Conservation (phyloP, 1,140 invertebrate genomes). For the Meloidogyne exigua region DNA sequence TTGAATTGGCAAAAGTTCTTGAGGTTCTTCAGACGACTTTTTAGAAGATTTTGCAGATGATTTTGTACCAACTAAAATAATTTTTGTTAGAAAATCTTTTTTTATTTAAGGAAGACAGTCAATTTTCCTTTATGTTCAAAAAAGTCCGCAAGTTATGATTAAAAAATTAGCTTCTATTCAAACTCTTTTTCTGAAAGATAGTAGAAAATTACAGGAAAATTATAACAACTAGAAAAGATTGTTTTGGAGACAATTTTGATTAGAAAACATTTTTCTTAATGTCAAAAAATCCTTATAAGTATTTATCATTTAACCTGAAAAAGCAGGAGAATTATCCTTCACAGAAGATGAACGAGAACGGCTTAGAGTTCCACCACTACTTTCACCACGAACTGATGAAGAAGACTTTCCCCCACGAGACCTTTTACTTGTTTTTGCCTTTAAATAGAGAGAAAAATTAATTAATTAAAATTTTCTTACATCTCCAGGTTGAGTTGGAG, state of each 20-base stretch:
- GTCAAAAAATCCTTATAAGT: too few relatives aligned
- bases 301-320: not conserved
- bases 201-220: too few relatives aligned
- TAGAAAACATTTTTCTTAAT: too few relatives aligned
- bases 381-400: not conserved
- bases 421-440: not conserved
- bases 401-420: not conserved
- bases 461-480: not conserved
- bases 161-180: too few relatives aligned
- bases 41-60: not conserved
- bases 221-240: too few relatives aligned
- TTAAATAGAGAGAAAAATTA: not conserved
- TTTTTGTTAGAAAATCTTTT: too few relatives aligned
- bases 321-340: not conserved
- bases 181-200: too few relatives aligned
- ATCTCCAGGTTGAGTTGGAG: not conserved
- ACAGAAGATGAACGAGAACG: conserved; percentile 3
- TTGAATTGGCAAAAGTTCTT: not conserved
- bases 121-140: too few relatives aligned
- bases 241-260: too few relatives aligned
- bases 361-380: not conserved
- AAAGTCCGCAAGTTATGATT: too few relatives aligned
- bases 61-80: not conserved
- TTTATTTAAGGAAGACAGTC: too few relatives aligned
- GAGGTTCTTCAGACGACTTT: not conserved